Evolutionary conservation across 2,113 vertebrate species (phyloP).

Genomic region (Petroica traversi): DNA sequence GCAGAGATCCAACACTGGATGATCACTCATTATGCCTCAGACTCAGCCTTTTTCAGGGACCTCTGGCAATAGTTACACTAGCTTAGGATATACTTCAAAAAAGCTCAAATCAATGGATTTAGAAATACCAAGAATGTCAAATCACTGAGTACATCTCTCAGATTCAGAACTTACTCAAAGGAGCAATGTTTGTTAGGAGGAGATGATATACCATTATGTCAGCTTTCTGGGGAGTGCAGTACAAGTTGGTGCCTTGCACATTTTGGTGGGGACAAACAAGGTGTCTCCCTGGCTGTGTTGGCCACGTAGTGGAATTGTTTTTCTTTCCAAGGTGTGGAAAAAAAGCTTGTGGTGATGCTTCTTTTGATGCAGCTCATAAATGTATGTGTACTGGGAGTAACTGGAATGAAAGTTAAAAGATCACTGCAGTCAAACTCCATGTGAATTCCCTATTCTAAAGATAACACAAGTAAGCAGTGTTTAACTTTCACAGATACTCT

Average conservation of each 20-base stretch:
- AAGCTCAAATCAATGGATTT: neutral
- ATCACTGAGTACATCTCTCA: neutral
- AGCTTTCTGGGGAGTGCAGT: neutral
- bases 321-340: neutral
- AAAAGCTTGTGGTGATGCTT: neutral
- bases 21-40: rapidly evolving
- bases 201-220: neutral
- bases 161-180: neutral
- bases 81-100: neutral
- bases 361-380: neutral
- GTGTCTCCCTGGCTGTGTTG: neutral
- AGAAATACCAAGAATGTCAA: neutral
- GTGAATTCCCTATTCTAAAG: neutral
- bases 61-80: neutral
- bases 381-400: neutral
- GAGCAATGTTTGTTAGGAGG: neutral
- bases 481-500: neutral
- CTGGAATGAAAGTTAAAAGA: neutral
- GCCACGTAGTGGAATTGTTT: neutral
- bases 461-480: neutral
- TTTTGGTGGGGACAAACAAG: neutral
- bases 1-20: neutral
- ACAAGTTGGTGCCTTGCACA: neutral
- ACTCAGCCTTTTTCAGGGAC: neutral
- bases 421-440: neutral